Percentiles rank a stretch among this genome's conserved stretches.
phyloP scores from a whole-genome alignment of 2,113 vertebrate species.

The Protobothrops flavoviridis region DNA sequence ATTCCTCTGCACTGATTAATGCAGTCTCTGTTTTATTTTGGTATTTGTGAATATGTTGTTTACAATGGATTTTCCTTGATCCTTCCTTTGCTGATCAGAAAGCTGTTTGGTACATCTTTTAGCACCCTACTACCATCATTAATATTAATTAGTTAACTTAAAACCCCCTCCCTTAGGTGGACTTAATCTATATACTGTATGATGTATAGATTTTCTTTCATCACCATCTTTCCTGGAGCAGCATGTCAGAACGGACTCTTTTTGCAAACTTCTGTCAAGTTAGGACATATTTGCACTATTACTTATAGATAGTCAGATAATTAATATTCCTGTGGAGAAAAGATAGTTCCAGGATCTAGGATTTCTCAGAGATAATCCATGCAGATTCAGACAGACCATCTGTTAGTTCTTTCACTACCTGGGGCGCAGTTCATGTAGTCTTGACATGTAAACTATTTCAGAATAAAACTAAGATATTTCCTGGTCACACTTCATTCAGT shows the following conservation, averaged over 20 bases:
- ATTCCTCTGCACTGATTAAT: neutral
- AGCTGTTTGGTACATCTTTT: neutral
- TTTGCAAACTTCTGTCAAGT: neutral
- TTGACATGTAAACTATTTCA: neutral
- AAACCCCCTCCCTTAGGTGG: neutral
- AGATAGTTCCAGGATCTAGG: neutral
- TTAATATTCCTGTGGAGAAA: neutral
- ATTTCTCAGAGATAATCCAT: neutral
- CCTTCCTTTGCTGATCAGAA: neutral
- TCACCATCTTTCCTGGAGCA: neutral
- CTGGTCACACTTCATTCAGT: neutral
- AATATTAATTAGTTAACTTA: neutral
- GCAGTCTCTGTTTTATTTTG: neutral
- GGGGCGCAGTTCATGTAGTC: neutral
- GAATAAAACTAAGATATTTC: neutral
- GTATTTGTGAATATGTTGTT: neutral
- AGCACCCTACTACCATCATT: neutral
- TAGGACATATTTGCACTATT: neutral
- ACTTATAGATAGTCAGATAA: neutral
- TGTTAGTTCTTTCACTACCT: neutral
- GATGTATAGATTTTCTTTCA: neutral
- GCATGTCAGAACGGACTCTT: neutral
- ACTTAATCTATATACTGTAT: neutral
- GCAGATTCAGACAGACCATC: neutral
- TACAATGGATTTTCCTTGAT: neutral